Evolutionary conservation across 2,113 vertebrate genomes (phyloP).

Genomic region (Thoracochromis brauschi): DNA sequence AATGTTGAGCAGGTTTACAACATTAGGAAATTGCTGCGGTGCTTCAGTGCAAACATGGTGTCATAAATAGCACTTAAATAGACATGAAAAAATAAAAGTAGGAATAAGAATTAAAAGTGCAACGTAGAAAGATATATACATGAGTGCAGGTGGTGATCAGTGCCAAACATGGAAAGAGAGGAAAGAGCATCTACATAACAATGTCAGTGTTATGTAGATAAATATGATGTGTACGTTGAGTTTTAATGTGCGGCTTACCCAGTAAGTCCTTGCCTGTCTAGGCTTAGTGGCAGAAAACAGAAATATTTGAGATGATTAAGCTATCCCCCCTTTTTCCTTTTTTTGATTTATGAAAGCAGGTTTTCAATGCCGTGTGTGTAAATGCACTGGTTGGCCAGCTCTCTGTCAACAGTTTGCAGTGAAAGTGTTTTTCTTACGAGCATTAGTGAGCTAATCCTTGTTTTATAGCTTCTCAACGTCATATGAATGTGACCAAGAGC

Average conservation of each 20-base stretch:
- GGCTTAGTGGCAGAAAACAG: not conserved
- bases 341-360: not conserved
- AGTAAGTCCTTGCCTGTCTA: not conserved
- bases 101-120: too few relatives aligned
- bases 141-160: too few relatives aligned
- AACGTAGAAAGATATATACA: too few relatives aligned
- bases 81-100: too few relatives aligned
- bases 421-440: slow-evolving; percentile 14
- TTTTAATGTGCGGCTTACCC: not conserved
- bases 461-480: slow-evolving; percentile 1
- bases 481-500: slow-evolving; percentile 19
- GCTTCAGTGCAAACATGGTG: too few relatives aligned
- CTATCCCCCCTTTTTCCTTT: not conserved
- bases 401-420: not conserved
- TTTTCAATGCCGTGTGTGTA: not conserved
- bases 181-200: not conserved
- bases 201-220: not conserved
- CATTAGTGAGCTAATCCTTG: slow-evolving; percentile 6
- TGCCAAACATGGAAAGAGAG: too few relatives aligned
- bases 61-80: too few relatives aligned
- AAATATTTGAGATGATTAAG: not conserved
- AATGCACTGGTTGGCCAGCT: not conserved
- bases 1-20: too few relatives aligned
- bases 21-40: too few relatives aligned
- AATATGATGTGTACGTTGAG: not conserved